Conservation (phyloP, 2,888 invertebrate genomes). For the Cephus sareptanus region DNA sequence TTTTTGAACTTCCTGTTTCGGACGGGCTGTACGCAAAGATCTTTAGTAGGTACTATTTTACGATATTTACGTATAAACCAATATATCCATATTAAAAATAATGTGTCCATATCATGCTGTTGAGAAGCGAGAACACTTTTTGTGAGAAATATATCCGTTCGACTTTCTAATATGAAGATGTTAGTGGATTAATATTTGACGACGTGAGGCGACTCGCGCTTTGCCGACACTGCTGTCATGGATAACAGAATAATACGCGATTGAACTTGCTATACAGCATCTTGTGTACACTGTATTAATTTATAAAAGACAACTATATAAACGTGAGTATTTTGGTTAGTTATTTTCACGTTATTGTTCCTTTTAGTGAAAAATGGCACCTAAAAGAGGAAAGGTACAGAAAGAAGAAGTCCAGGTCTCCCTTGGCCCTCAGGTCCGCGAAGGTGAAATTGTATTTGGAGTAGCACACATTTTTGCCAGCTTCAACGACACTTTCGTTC, state of each 20-base stretch:
- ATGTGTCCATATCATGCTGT: conserved; percentile 11
- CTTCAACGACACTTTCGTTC: conserved; percentile 99
- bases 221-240: conserved; percentile 6
- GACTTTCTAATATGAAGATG: conserved; percentile 34
- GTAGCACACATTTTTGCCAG: conserved; percentile 99
- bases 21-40: conserved; percentile 30
- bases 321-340: neutral
- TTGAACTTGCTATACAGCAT: neutral
- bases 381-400: conserved; percentile 95
- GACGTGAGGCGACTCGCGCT: conserved; percentile 3
- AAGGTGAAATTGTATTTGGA: conserved; percentile 98
- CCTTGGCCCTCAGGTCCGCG: conserved; percentile 94
- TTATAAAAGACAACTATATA: neutral
- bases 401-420: conserved; percentile 98
- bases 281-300: neutral
- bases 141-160: conserved; percentile 16
- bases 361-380: conserved; percentile 81
- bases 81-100: conserved; percentile 27
- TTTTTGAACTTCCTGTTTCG: conserved; percentile 44
- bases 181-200: conserved; percentile 36
- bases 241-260: neutral
- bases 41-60: conserved; percentile 34
- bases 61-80: conserved; percentile 26
- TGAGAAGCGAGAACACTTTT: conserved; percentile 1
- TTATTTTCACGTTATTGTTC: conserved; percentile 20